Evolutionary conservation across 1,140 invertebrate genomes (phyloP).

Genomic region (Protaetia brevitarsis): DNA sequence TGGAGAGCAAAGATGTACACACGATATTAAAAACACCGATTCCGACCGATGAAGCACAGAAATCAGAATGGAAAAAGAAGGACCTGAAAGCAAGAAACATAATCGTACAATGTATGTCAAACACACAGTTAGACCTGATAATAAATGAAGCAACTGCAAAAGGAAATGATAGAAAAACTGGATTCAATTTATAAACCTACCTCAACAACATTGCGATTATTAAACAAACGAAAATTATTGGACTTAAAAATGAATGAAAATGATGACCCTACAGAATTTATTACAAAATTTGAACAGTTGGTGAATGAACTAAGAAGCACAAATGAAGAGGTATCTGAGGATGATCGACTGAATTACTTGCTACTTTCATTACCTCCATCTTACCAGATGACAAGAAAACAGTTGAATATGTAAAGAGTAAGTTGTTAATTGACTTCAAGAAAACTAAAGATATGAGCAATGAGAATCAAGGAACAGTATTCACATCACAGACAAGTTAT

Average conservation of each 20-base stretch:
- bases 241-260: conserved; percentile 23
- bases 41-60: not conserved
- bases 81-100: not conserved
- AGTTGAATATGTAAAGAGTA: conserved; percentile 23
- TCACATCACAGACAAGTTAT: not conserved
- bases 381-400: conserved; percentile 23
- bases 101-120: not conserved
- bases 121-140: not conserved
- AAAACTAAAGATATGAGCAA: not conserved
- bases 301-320: conserved; percentile 24
- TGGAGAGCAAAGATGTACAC: not conserved
- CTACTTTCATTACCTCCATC: conserved; percentile 21
- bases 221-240: conserved; percentile 23
- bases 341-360: conserved; percentile 23
- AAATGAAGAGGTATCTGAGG: not conserved
- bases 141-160: not conserved
- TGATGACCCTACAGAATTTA: conserved; percentile 18
- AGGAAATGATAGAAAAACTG: not conserved
- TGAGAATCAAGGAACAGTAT: not conserved
- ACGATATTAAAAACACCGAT: not conserved
- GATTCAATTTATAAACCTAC: not conserved
- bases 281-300: conserved; percentile 24
- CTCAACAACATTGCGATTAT: not conserved
- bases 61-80: conserved; percentile 8
- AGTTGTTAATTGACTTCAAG: conserved; percentile 18